Conservation (phyloP, 2,888 invertebrate species). For the Coecobrya sp. region DNA sequence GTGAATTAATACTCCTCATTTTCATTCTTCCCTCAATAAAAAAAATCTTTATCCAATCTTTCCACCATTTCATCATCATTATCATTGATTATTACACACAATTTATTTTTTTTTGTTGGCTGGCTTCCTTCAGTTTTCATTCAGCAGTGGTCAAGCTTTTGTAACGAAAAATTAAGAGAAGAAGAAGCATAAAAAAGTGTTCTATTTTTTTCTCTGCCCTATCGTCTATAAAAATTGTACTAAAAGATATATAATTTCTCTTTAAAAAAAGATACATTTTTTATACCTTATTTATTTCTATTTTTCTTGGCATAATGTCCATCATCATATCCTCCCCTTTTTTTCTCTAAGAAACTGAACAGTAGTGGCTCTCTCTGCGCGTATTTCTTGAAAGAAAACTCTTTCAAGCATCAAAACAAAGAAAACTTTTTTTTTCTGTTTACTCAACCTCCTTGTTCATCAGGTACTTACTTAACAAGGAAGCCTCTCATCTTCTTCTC, state of each 20-base stretch:
- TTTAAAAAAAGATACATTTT: neutral
- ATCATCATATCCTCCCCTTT: neutral
- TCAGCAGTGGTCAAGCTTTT: neutral
- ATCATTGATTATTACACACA: neutral
- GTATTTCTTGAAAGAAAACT: neutral
- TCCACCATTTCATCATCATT: neutral
- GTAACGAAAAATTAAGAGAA: neutral
- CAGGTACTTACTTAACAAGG: constrained; percentile 16
- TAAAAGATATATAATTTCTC: constrained; percentile 4
- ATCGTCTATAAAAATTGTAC: no score
- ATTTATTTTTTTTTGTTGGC: no score
- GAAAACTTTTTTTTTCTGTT: constrained; percentile 1
- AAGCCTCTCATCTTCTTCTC: neutral
- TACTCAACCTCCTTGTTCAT: constrained; percentile 13
- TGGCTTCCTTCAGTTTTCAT: no score
- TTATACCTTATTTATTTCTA: constrained; percentile 13
- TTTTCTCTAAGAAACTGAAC: neutral
- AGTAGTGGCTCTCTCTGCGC: neutral
- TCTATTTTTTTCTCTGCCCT: no score
- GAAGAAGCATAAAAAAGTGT: neutral
- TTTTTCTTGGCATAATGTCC: constrained; percentile 38
- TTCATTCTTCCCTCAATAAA: neutral
- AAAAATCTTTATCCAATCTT: neutral
- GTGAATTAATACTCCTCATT: neutral
- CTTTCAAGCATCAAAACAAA: constrained; percentile 44